A percentile compares a stretch with the other conserved stretches of the same genome.
Conservation (phyloP, 2,797 vertebrate species). For the Karalla daura region DNA sequence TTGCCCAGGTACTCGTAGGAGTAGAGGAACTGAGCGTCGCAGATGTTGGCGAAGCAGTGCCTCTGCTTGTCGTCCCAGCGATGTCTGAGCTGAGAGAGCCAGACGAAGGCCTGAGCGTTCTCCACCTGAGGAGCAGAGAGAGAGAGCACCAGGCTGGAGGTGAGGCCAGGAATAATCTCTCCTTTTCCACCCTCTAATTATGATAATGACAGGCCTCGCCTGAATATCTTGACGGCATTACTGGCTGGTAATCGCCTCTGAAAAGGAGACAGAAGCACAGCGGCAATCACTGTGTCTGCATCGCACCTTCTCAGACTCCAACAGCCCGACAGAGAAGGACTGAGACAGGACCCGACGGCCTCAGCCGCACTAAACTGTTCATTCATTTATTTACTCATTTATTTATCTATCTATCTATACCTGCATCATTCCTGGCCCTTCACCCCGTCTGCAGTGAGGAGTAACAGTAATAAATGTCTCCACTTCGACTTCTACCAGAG, state of each 20-base stretch:
- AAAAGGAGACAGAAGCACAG: constrained; percentile 22
- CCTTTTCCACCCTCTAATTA: constrained; percentile 53
- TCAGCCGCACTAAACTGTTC: no score
- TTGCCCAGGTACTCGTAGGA: constrained; percentile 98
- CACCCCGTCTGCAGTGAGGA: no score
- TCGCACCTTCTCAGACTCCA: no score
- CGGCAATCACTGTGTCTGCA: constrained; percentile 11
- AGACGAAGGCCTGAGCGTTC: constrained; percentile 92
- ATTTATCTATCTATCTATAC: no score
- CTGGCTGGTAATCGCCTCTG: constrained; percentile 43
- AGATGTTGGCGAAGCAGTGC: constrained; percentile 95
- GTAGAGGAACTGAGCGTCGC: constrained; percentile 95
- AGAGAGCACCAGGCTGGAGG: constrained; percentile 9
- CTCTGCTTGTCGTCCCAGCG: constrained; percentile 90
- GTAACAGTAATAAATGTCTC: no score
- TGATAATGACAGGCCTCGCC: constrained; percentile 38
- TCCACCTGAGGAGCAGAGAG: no score
- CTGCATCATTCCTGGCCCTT: no score
- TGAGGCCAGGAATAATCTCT: constrained; percentile 31
- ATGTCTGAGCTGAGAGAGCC: constrained; percentile 96
- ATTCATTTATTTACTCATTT: no score
- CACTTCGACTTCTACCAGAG: no score
- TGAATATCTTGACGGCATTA: constrained; percentile 48
- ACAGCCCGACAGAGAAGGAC: no score
- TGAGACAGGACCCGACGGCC: no score